Evolutionary conservation across 2,888 invertebrate genomes (phyloP), one percentile per base, ranked within the genome.

Genomic region (Spisula subtruncata): DNA sequence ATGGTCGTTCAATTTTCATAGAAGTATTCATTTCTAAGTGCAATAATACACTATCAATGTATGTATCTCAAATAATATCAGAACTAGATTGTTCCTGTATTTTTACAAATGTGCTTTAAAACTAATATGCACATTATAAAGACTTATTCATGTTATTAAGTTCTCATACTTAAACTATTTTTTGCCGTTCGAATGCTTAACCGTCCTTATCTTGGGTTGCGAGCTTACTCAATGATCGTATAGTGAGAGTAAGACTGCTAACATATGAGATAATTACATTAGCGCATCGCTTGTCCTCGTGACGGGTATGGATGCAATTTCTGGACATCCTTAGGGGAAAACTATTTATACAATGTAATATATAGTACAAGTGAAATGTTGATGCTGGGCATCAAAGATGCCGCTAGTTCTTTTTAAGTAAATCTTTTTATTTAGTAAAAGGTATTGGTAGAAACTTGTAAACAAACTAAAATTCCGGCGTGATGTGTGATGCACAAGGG

Each of bases 171-270:
- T 48, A 46, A 66, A 25, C n/a, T 6, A 66, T 25, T 25, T 60
- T 66, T 83, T 46, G 10, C 8, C 25, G 12, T 5, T 56, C 4
- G 0, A 20, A 4, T 6, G 35, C 32, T 29, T 82, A 93, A 95
- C 95, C 93, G 95, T 95, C 95, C 92, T 95, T 95, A 94, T 95
- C 94, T 94, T 93, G 95, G 95, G 95, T 93, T 95, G 95, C 87
- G 95, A 94, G 95, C 95, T 94, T 95, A 93, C 88, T 92, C 95
- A 93, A 94, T 93, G 95, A 95, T 91, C 95, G 95, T 93, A 32
- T 94, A 94, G 95, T 93, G 95, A 95, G 95, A 90, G 92, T 91
- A 95, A 94, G 95, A 95, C 95, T 95, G 95, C 95, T 95, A 90
- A 95, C 95, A 93, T 93, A 92, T 91, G 12, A 81, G 85, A 71